These are phyloP conservation scores for Aproaerema taeniolella DNA, from an alignment of 2,888 invertebrate species.

Conservation along the genomic window DNA sequence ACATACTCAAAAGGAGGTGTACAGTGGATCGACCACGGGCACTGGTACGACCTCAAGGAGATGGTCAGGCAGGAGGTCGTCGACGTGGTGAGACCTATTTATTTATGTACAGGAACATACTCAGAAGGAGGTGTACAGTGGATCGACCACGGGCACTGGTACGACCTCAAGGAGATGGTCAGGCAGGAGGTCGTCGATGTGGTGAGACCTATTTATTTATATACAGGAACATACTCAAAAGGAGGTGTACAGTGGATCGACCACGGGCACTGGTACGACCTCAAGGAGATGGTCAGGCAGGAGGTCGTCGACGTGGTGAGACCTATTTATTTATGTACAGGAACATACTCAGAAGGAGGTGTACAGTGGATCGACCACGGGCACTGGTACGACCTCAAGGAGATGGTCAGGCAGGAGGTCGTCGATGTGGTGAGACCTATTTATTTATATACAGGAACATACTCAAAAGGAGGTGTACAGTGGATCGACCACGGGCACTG, in stretches of 20 bases:
- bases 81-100: constrained; percentile 92
- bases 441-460: no score
- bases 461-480: constrained; percentile 92
- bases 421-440: constrained; percentile 92
- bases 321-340: no score
- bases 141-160: constrained; percentile 96
- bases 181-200: constrained; percentile 90
- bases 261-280: constrained; percentile 95
- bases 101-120: no score
- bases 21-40: constrained; percentile 94
- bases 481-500: constrained; percentile 96
- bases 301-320: constrained; percentile 91
- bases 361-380: constrained; percentile 96
- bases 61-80: constrained; percentile 87
- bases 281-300: constrained; percentile 86
- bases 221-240: no score
- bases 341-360: constrained; percentile 90
- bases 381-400: constrained; percentile 92
- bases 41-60: constrained; percentile 93
- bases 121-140: constrained; percentile 90
- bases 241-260: constrained; percentile 94
- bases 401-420: constrained; percentile 86
- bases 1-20: constrained; percentile 90
- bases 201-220: no score
- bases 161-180: constrained; percentile 88